These are phyloP conservation scores for Bembecia ichneumoniformis DNA, from an alignment of 2,888 invertebrate genomes.

Conservation along the genomic window DNA sequence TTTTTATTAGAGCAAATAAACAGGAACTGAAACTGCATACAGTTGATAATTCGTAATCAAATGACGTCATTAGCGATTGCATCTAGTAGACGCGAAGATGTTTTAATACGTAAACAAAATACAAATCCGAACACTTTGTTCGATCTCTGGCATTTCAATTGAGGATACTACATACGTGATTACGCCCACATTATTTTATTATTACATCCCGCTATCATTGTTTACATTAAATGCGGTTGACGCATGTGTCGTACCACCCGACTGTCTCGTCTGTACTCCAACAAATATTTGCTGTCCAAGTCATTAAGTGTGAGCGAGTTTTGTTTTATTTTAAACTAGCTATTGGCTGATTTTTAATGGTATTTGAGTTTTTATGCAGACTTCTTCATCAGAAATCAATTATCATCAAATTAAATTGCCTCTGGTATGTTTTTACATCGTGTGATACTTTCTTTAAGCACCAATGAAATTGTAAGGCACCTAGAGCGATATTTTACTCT, in stretches of 20 bases:
- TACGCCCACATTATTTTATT: conserved; percentile 1
- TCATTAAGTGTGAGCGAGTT: not conserved
- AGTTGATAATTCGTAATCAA: not conserved
- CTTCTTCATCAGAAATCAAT: too few species aligned
- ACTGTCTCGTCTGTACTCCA: not conserved
- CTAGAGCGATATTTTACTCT: too few species aligned
- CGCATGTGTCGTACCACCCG: not conserved
- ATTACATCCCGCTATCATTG: conserved; percentile 1
- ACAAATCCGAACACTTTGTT: not conserved
- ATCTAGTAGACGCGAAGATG: not conserved
- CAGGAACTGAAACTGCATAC: not conserved
- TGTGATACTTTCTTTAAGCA: too few species aligned
- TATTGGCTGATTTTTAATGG: too few species aligned
- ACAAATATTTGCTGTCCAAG: not conserved
- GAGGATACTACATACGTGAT: not conserved
- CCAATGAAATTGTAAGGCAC: too few species aligned
- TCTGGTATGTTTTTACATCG: too few species aligned
- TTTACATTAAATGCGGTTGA: conserved; percentile 6
- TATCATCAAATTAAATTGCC: too few species aligned
- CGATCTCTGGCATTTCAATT: not conserved
- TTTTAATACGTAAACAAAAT: not conserved
- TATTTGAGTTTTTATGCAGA: too few species aligned
- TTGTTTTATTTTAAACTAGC: not conserved
- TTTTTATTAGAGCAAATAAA: not conserved
- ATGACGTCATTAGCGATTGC: not conserved